Evolutionary conservation across 2,113 vertebrate species (phyloP).

Genomic region (Coturnix japonica): DNA sequence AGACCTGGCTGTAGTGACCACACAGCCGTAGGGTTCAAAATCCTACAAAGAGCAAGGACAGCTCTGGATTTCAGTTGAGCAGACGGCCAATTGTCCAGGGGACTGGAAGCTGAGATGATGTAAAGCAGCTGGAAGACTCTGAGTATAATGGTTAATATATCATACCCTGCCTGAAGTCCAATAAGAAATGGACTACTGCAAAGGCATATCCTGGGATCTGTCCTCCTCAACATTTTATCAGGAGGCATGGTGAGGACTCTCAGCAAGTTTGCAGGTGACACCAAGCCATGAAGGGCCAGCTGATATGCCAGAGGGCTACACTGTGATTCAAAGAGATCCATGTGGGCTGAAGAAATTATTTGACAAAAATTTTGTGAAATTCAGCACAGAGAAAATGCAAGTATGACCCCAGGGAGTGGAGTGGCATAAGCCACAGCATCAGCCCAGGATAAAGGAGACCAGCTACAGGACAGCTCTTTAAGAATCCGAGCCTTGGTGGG

Average conservation of each 20-base stretch:
- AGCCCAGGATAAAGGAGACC: not conserved
- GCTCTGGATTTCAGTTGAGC: not conserved
- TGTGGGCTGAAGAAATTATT: not conserved
- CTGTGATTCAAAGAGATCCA: not conserved
- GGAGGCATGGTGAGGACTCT: accelerated
- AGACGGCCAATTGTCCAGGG: not conserved
- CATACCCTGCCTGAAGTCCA: not conserved
- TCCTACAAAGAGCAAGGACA: not conserved
- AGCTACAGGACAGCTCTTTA: not conserved
- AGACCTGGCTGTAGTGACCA: not conserved
- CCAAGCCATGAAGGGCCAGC: not conserved
- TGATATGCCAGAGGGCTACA: not conserved
- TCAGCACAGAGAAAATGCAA: not conserved
- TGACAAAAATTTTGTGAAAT: not conserved
- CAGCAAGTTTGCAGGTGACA: not conserved
- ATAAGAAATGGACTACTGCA: not conserved
- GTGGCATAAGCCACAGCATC: not conserved
- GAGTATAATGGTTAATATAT: not conserved
- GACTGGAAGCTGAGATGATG: not conserved
- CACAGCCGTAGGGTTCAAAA: not conserved
- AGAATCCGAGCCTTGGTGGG: not conserved
- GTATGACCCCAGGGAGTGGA: not conserved
- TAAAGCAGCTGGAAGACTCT: not conserved
- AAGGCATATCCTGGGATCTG: not conserved
- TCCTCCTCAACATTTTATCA: not conserved